Evolutionary conservation across 2,888 invertebrate species (phyloP), one percentile per base, ranked within the genome.

Genomic region (Scotopteryx bipunctaria): DNA sequence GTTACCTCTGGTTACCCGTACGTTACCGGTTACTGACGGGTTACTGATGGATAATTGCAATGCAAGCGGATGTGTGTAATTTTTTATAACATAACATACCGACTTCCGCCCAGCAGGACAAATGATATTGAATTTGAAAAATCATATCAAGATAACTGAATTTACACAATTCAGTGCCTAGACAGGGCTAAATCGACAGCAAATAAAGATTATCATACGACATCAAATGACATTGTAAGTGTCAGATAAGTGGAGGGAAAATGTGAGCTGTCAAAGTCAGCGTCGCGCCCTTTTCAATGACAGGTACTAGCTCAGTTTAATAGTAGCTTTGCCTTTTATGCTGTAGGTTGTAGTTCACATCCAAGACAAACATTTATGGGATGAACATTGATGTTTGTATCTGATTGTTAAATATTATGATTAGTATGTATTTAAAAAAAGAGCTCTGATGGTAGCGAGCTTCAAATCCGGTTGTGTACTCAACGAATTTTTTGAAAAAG

Each of bases 61-160:
- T 78, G 81, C 72, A 71, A 63, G 56, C 88, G 89, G 89, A 90
- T 80, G 81, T 66, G 76, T 78, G 82, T 86, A 86, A 83, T 88
- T 87, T 89, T 83, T 83, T 80, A 83, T 81, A 83, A 86, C 87
- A 83, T 81, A 83, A 86, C 87, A 73, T 80, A 81, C 80, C 85
- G 83, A 78, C 69, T 87, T 89, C 89, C 89, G 78, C 81, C 67
- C 66, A 62, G 59, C 72, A 78, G 77, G 77, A 73, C 78, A 79
- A 70, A 62, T 63, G 63, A 64, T 59, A 83, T 84, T 82, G 79
- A 86, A 83, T 81, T 81, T 78, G 70, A 80, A 80, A 81, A 82
- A 81, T 77, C 76, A 71, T 78, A 78, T 75, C 83, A 85, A 84
- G n/a, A n/a, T 89, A 89, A 88, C 88, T 85, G 85, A 89, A 87